Conservation (phyloP, 2,113 vertebrate genomes). For the Planiliza haematocheilus region DNA sequence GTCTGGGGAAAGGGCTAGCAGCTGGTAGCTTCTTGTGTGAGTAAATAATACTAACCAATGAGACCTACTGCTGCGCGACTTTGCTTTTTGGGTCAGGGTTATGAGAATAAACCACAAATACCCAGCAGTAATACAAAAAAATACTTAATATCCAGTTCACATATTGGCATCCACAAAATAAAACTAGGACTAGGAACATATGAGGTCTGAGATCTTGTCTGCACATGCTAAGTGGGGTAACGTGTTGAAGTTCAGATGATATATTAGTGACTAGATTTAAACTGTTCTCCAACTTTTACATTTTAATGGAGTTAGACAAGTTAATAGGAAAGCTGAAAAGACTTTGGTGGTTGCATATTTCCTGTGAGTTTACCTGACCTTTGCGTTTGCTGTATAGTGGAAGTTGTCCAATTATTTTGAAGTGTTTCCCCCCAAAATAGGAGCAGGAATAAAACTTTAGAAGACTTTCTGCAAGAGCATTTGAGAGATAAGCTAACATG, state of each 20-base stretch:
- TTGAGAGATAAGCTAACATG: neutral
- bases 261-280: neutral
- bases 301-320: too few species aligned
- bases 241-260: neutral
- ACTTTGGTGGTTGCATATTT: conserved; percentile 15
- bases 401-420: conserved; percentile 54
- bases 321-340: conserved; percentile 9
- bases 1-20: neutral
- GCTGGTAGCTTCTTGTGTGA: neutral
- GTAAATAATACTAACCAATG: conserved; percentile 5
- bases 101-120: neutral
- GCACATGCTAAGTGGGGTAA: neutral
- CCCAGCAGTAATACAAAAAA: neutral
- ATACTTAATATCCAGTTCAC: neutral
- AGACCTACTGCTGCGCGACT: neutral
- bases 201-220: neutral
- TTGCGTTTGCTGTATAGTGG: conserved; percentile 17
- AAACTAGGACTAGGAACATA: neutral
- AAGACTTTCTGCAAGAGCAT: neutral
- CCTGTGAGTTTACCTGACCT: conserved; percentile 54
- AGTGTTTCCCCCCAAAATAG: conserved; percentile 48
- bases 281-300: too few species aligned
- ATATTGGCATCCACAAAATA: neutral
- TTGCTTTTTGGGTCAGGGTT: neutral
- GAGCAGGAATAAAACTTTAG: neutral